Evolutionary conservation across 2,888 invertebrate species (phyloP), one percentile per base, ranked within the genome.

Genomic region (Arctia plantaginis): DNA sequence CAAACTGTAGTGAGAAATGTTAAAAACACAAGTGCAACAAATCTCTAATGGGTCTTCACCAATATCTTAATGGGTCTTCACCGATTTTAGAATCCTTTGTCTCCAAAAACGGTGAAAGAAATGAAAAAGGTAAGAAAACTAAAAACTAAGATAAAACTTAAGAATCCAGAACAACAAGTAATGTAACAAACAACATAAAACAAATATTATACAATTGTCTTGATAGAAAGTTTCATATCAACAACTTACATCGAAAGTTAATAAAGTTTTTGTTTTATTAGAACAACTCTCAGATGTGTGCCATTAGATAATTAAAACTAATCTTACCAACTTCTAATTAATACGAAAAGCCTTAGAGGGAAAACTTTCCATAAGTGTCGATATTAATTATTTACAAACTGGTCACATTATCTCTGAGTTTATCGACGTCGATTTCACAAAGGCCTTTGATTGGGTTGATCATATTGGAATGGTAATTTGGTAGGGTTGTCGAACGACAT

Each of bases 391-490:
- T 84, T 84, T 82, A 84, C 69, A 78, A 65, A 77, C 80, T 74
- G 74, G 69, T 69, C 68, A 30, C 15, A 73, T 77, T 82, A 82
- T 80, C 80, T 83, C 67, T 73, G 71, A 79, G 77, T 78, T 81
- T 81, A 81, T 82, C 13, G 82, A 75, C 75, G 41, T 77, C 68
- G 77, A 71, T 68, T 82, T 74, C 39, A 79, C 71, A 74, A 67
- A 83, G 72, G 78, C 78, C 67, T 78, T 82, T 77, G 84, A 78
- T 75, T 78, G 77, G 15, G 59, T 69, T 70, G 75, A 73, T 77
- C 77, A 73, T 69, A 82, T 83, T 78, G 82, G 77, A 78, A 82
- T 83, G 82, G 75, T 84, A 78, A 82, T 82, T 78, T 69, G 6
- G 67, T 30, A n/a, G 30, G n/a, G 67, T 67, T 66, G 30, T 33